Conservation (phyloP, 2,888 invertebrate species). For the Idaea biselata region DNA sequence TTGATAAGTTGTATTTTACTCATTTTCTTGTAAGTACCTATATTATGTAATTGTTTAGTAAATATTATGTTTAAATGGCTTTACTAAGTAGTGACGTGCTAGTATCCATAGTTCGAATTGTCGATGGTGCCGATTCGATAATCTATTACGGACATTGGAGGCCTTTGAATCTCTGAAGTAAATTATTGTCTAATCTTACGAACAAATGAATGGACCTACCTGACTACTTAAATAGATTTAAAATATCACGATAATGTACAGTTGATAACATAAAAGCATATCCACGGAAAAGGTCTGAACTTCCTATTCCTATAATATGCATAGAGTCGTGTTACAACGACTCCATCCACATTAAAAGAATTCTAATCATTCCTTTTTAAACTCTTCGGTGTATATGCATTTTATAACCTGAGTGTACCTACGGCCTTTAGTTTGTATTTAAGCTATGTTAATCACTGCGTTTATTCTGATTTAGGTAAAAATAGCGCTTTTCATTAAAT, state of each 20-base stretch:
- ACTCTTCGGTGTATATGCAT: too few relatives aligned
- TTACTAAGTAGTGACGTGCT: constrained; percentile 17
- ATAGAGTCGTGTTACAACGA: too few relatives aligned
- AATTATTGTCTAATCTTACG: neutral
- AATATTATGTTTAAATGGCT: neutral
- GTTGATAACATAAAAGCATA: too few relatives aligned
- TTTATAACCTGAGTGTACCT: too few relatives aligned
- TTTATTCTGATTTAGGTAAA: neutral
- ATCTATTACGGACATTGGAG: constrained; percentile 12
- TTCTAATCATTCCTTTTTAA: too few relatives aligned
- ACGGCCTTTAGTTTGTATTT: neutral
- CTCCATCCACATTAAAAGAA: too few relatives aligned
- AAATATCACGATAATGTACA: neutral
- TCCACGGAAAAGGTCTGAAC: too few relatives aligned
- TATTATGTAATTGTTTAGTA: neutral
- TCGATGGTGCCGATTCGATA: constrained; percentile 30
- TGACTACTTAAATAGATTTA: neutral
- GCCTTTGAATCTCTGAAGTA: neutral
- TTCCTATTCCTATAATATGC: too few relatives aligned
- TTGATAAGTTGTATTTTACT: constrained; percentile 8
- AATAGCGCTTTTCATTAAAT: constrained; percentile 16
- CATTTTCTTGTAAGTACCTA: neutral
- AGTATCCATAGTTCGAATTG: constrained; percentile 16
- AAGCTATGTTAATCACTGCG: neutral
- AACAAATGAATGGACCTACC: neutral